These are phyloP conservation scores for Hepsetus odoe DNA, from an alignment of 2,113 vertebrate species.

Conservation along the genomic window DNA sequence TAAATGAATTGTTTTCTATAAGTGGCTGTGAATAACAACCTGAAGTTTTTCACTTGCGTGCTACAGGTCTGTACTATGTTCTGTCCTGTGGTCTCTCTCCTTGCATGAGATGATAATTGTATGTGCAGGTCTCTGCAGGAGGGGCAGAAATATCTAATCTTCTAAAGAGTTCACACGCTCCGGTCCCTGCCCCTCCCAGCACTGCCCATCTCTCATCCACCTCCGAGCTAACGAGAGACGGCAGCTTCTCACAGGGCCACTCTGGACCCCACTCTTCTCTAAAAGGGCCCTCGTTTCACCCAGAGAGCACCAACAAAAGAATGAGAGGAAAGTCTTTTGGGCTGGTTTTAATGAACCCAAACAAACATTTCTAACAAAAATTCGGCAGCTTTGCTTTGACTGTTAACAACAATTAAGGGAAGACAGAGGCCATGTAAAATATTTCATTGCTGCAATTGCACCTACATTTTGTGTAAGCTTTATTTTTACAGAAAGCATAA, in stretches of 20 bases:
- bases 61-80: neutral
- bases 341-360: neutral
- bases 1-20: neutral
- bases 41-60: neutral
- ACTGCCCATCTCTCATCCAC: constrained; percentile 15
- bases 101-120: constrained; percentile 43
- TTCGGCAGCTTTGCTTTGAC: neutral
- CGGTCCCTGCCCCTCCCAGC: constrained; percentile 23
- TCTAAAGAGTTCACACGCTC: constrained; percentile 55
- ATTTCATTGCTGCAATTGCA: constrained; percentile 21
- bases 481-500: neutral
- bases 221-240: constrained; percentile 44
- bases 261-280: neutral
- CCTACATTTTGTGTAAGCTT: neutral
- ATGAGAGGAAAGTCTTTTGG: neutral
- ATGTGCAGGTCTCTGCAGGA: constrained; percentile 35
- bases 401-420: neutral
- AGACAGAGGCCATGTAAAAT: neutral
- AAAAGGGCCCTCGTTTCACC: neutral
- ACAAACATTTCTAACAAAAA: constrained; percentile 11
- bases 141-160: constrained; percentile 46
- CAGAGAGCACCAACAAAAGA: neutral
- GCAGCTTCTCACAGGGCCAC: constrained; percentile 34
- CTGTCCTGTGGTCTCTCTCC: neutral
- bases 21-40: neutral